Percentiles rank a stretch among this genome's conserved stretches.
Conservation (phyloP, 2,797 vertebrate species). For the Lateolabrax maculatus region DNA sequence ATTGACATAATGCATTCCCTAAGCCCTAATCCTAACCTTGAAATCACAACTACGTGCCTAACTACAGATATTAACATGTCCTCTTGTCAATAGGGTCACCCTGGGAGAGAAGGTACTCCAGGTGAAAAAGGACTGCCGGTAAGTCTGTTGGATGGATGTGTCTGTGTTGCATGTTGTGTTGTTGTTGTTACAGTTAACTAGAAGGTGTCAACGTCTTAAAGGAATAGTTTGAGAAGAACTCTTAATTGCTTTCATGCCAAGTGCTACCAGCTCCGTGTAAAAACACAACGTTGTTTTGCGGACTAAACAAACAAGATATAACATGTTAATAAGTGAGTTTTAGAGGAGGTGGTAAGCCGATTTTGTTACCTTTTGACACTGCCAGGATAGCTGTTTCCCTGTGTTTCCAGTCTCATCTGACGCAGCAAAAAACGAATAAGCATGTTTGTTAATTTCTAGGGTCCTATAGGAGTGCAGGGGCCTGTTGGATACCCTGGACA, state of each 20-base stretch:
- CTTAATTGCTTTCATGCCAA: neutral
- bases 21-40: constrained; percentile 3
- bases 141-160: constrained; percentile 45
- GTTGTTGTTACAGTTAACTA: neutral
- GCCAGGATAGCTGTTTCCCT: neutral
- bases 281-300: neutral
- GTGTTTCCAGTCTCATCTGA: neutral
- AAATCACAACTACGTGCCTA: constrained; percentile 3
- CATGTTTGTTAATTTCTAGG: constrained; percentile 64
- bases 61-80: constrained; percentile 13
- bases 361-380: neutral
- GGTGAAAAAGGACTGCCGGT: constrained; percentile 96
- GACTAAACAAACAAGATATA: neutral
- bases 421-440: too few relatives aligned
- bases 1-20: constrained; percentile 13
- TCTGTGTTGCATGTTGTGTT: constrained; percentile 1
- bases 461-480: constrained; percentile 79
- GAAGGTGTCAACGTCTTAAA: neutral
- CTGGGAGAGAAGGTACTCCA: constrained; percentile 94
- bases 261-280: neutral
- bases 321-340: neutral
- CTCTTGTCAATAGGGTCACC: constrained; percentile 90
- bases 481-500: constrained; percentile 84
- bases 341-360: neutral
- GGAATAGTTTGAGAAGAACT: neutral